phyloP scores from a whole-genome alignment of 2,888 invertebrate species.

The Gasteruption jaculator region DNA sequence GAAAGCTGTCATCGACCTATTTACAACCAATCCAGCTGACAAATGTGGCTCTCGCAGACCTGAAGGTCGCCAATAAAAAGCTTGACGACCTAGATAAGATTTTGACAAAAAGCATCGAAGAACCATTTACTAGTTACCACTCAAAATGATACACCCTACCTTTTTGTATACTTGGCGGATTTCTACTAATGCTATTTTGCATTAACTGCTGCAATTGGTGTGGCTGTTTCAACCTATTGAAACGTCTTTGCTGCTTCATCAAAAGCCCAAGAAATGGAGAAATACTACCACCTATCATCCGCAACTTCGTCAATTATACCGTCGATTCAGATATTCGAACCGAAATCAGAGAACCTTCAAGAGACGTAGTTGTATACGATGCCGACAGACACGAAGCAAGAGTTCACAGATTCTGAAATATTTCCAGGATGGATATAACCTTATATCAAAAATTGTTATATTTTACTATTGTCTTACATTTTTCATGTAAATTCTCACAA shows the following conservation, averaged over 20 bases:
- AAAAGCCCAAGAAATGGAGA: conserved; percentile 8
- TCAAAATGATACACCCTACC: conserved; percentile 20
- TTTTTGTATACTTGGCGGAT: not conserved
- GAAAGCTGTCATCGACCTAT: conserved; percentile 10
- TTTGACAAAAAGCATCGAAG: conserved; percentile 15
- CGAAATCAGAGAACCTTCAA: too few relatives aligned
- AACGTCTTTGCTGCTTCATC: conserved; percentile 3
- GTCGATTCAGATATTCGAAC: conserved; percentile 18
- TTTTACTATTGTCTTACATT: too few relatives aligned
- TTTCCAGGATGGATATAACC: too few relatives aligned
- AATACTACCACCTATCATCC: conserved; percentile 18
- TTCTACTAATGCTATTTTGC: not conserved
- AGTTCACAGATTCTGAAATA: too few relatives aligned
- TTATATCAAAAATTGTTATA: too few relatives aligned
- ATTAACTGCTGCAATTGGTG: conserved; percentile 11
- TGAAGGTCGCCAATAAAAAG: conserved; percentile 22
- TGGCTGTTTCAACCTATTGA: not conserved
- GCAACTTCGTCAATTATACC: conserved; percentile 21
- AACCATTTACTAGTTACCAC: conserved; percentile 17
- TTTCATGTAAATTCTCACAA: too few relatives aligned
- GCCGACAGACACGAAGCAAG: too few relatives aligned
- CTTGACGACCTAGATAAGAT: conserved; percentile 20
- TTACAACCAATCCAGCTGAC: conserved; percentile 18
- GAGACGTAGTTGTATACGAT: conserved; percentile 8
- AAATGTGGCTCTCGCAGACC: conserved; percentile 20